These are phyloP conservation scores for Acanthochromis polyacanthus DNA, from an alignment of 2,113 vertebrate species.

Conservation along the genomic window DNA sequence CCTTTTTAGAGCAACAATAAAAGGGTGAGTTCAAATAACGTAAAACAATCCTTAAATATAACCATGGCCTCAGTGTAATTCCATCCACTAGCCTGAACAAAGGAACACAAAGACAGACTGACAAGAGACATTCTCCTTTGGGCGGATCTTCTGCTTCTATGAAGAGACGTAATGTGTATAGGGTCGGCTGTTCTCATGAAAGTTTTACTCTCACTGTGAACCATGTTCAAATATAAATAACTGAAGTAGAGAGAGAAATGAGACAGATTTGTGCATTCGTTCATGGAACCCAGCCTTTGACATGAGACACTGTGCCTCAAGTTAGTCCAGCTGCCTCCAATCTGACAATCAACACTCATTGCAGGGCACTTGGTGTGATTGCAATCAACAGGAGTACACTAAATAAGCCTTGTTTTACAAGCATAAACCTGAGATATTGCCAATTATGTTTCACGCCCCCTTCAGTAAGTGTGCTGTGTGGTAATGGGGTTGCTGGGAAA, in stretches of 20 bases:
- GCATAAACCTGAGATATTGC: constrained; percentile 51
- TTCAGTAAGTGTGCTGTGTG: constrained; percentile 52
- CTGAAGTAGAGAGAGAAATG: neutral
- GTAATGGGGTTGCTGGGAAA: constrained; percentile 79
- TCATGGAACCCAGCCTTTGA: neutral
- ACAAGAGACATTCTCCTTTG: constrained; percentile 20
- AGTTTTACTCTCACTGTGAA: constrained; percentile 6
- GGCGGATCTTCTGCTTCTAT: constrained; percentile 5
- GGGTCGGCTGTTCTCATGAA: constrained; percentile 17
- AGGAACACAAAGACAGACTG: constrained; percentile 42
- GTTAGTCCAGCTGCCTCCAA: constrained; percentile 18
- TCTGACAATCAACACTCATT: constrained; percentile 42
- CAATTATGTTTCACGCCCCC: constrained; percentile 51
- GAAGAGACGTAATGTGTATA: constrained; percentile 16
- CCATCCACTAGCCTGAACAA: constrained; percentile 64
- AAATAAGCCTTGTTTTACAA: constrained; percentile 59
- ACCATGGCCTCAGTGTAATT: constrained; percentile 54
- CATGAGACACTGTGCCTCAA: neutral
- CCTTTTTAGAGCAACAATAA: constrained; percentile 32
- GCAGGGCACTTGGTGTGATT: constrained; percentile 42
- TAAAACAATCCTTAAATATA: constrained; percentile 47
- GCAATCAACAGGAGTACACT: constrained; percentile 60
- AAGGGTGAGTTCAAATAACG: constrained; percentile 27
- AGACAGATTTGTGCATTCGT: constrained; percentile 5
- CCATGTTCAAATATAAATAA: neutral